These are phyloP conservation scores for Myiozetetes cayanensis DNA, from an alignment of 2,113 vertebrate species.

Conservation along the genomic window DNA sequence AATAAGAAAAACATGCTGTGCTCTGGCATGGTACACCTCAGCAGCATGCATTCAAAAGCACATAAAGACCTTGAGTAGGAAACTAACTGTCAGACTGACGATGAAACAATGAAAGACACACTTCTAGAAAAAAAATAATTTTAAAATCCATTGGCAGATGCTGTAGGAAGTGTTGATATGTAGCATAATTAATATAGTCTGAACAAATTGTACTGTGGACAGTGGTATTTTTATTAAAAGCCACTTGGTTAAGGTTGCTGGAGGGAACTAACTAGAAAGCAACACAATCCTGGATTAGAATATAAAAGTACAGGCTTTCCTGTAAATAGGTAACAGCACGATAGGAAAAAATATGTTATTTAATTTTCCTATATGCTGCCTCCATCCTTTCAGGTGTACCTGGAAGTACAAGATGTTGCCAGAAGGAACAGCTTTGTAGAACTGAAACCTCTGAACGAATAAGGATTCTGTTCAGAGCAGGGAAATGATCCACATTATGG, in stretches of 20 bases:
- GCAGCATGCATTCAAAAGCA: not conserved
- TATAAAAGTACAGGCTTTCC: not conserved
- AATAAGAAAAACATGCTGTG: not conserved
- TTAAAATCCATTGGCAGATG: not conserved
- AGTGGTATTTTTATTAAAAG: not conserved
- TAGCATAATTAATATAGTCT: not conserved
- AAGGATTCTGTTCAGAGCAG: not conserved
- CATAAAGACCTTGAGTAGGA: not conserved
- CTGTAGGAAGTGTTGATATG: not conserved
- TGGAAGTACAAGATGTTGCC: not conserved
- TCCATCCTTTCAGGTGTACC: not conserved
- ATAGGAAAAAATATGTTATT: not conserved
- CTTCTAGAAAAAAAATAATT: not conserved
- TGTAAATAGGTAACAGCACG: not conserved
- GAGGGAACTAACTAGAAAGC: not conserved
- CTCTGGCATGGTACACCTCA: not conserved
- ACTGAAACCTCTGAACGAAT: not conserved
- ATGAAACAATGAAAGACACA: not conserved
- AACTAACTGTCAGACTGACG: not conserved
- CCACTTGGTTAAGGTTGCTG: not conserved
- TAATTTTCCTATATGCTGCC: not conserved
- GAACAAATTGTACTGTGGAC: not conserved
- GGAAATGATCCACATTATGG: not conserved
- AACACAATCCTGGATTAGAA: not conserved
- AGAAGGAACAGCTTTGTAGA: not conserved